These are phyloP conservation scores for Columba janthina DNA, from an alignment of 2,113 vertebrate species.

Conservation along the genomic window DNA sequence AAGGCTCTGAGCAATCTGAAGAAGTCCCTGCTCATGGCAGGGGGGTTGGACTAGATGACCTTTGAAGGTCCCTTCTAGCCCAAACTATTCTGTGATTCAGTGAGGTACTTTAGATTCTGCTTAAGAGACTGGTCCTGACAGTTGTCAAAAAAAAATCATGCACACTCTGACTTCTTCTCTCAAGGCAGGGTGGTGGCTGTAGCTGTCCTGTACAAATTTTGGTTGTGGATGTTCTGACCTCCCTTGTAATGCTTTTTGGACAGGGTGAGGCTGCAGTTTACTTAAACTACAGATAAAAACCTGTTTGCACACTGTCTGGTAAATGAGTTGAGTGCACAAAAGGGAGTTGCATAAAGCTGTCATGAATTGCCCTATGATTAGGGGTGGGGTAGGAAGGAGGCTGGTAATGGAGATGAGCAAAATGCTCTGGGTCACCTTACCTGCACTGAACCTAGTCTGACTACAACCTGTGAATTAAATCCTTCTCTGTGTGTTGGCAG, in stretches of 20 bases:
- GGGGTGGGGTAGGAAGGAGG: not conserved
- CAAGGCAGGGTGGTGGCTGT: not conserved
- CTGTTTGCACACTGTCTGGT: not conserved
- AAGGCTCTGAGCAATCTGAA: not conserved
- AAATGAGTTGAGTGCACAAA: not conserved
- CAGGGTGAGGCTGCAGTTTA: not conserved
- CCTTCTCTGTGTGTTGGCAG: not conserved
- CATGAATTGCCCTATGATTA: fast-evolving
- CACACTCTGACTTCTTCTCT: not conserved
- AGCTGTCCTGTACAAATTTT: not conserved
- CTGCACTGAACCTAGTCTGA: not conserved
- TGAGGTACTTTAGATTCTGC: not conserved
- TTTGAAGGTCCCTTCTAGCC: not conserved
- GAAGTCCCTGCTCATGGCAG: not conserved
- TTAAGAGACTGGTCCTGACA: not conserved
- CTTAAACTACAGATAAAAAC: not conserved
- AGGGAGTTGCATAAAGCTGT: not conserved
- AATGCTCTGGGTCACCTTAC: not conserved
- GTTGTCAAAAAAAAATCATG: not conserved
- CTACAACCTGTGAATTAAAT: not conserved
- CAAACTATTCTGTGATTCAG: not conserved
- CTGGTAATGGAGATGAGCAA: not conserved
- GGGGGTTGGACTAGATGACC: not conserved
- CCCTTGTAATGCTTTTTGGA: not conserved
- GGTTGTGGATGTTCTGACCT: not conserved